Evolutionary conservation across 2,797 vertebrate genomes (phyloP), one percentile per base, ranked within the genome.

Genomic region (Thaleichthys pacificus): DNA sequence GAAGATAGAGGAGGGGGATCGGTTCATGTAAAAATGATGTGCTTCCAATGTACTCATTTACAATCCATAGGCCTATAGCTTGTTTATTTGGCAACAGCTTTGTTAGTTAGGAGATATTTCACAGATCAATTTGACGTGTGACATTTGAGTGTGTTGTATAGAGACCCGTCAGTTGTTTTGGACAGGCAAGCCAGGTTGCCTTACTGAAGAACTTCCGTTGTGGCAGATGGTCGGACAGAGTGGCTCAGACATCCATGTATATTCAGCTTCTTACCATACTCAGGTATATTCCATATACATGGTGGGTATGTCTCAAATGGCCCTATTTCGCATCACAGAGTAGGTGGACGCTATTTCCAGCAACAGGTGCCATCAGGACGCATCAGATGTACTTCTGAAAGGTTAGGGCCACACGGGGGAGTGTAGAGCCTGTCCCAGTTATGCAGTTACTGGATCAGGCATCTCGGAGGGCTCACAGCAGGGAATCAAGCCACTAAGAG

Each of bases 311-410:
- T 83, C 69, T 86, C 68, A 6, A 80, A 22, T 78, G 61, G 70
- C 66, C 26, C 5, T 72, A 71, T 80, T 79, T 86, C 8, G 6
- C 67, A 69, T 32, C 61, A 11, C 66, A 32, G 72, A n/a, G 80
- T 74, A 71, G 66, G 69, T 60, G 80, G 76, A 74, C 67, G 69
- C 72, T 85, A 58, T 84, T 86, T 77, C 74, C 79, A 82, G 79
- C 72, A 77, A 82, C 88, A 89, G 89, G 86, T 90, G 88, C 62
- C 61, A 66, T 78, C 61, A 24, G 74, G 72, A 38, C 61, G 87
- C 82, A 86, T 89, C 85, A 86, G 85, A 83, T 89, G 80, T 89
- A 83, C 73, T 82, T 84, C 49, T 61, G 12, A 82, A 80, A 82
- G 81, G 80, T 85, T 75, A 81, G 60, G 64, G 26, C 11, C 77